phyloP scores from a whole-genome alignment of 2,797 vertebrate species.

The Moxostoma hubbsi region DNA sequence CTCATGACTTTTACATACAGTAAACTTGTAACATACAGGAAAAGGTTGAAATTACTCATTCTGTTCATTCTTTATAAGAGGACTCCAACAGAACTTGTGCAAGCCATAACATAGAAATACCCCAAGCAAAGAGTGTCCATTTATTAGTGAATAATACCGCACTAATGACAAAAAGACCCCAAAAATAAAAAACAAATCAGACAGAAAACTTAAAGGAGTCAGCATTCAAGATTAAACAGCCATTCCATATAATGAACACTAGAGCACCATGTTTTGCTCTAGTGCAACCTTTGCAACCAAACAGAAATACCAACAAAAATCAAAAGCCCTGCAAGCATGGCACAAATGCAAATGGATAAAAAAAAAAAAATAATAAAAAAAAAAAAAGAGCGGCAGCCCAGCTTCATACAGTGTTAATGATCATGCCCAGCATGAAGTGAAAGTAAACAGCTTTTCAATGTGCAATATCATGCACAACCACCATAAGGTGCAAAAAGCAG shows the following conservation, averaged over 20 bases:
- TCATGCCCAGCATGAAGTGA: background rate
- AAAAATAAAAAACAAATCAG: background rate
- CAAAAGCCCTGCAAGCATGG: background rate
- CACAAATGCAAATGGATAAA: background rate
- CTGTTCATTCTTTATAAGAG: background rate
- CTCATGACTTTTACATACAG: no score
- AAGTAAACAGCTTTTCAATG: no score
- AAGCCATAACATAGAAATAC: background rate
- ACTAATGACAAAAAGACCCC: background rate
- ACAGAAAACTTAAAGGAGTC: background rate
- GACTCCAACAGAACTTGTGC: background rate
- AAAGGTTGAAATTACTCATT: background rate
- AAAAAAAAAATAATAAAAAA: no score
- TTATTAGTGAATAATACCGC: background rate
- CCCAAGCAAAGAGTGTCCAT: background rate
- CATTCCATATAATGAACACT: background rate
- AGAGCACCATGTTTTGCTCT: no score
- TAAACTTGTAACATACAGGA: background rate
- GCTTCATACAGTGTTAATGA: background rate
- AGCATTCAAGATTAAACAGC: background rate
- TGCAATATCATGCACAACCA: conserved; percentile 3
- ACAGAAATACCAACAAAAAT: background rate
- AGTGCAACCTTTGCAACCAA: background rate
- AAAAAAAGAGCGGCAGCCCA: background rate
- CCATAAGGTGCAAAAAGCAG: background rate